phyloP scores from a whole-genome alignment of 2,113 vertebrate genomes.

The Leuciscus idus region DNA sequence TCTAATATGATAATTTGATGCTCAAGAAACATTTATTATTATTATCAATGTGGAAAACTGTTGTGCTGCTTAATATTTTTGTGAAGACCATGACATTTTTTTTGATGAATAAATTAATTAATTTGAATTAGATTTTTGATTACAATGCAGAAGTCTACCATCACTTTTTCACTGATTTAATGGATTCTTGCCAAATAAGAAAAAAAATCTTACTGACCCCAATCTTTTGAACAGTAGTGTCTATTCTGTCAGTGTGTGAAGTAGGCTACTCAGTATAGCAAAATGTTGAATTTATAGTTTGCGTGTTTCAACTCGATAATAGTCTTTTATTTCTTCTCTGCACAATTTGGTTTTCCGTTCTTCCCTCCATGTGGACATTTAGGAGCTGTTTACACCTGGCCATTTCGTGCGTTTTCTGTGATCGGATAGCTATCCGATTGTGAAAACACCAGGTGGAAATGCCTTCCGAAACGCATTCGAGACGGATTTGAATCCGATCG shows the following conservation, averaged over 20 bases:
- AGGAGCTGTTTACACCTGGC: not conserved
- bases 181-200: not conserved
- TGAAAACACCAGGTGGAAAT: no score
- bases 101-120: not conserved
- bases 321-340: not conserved
- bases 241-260: not conserved
- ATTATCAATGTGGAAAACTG: not conserved
- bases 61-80: no score
- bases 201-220: not conserved
- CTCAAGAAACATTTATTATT: no score
- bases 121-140: not conserved
- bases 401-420: no score
- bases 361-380: conserved; percentile 4
- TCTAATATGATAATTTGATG: not conserved
- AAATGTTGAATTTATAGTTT: not conserved
- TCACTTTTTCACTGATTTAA: not conserved
- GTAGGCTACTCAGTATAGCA: not conserved
- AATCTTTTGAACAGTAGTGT: not conserved
- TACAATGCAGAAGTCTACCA: not conserved
- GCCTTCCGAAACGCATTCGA: no score
- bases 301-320: not conserved
- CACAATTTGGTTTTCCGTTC: not conserved
- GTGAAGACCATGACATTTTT: no score
- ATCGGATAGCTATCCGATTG: no score
- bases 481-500: no score